These are phyloP conservation scores for Anastrepha ludens DNA, from an alignment of 1,140 invertebrate species.

Conservation along the genomic window DNA sequence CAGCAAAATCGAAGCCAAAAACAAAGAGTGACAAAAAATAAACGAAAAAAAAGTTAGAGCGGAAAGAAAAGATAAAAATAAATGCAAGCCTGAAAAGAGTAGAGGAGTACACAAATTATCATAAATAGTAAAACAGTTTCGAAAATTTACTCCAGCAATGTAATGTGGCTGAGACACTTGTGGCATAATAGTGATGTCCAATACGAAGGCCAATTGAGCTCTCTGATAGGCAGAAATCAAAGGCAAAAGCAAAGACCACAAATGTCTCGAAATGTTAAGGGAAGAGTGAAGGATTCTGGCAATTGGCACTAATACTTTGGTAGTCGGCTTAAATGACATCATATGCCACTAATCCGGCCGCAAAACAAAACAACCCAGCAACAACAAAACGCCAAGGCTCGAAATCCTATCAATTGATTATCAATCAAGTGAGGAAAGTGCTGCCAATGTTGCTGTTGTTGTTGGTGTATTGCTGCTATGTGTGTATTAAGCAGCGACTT, in stretches of 20 bases:
- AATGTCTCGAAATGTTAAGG: background rate
- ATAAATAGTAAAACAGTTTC: background rate
- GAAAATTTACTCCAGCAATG: background rate
- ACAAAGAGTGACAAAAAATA: background rate
- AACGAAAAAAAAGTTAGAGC: background rate
- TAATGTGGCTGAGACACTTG: constrained; percentile 31
- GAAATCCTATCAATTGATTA: constrained; percentile 73
- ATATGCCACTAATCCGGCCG: constrained; percentile 70
- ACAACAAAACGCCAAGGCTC: constrained; percentile 32
- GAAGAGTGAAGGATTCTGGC: background rate
- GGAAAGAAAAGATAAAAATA: background rate
- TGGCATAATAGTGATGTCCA: background rate
- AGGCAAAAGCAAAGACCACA: background rate
- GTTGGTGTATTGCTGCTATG: background rate
- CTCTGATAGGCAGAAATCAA: background rate
- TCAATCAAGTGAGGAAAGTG: constrained; percentile 66
- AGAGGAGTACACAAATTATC: background rate
- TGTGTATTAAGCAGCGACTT: background rate
- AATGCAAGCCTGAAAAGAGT: background rate
- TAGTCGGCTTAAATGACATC: constrained; percentile 68
- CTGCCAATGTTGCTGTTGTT: constrained; percentile 2
- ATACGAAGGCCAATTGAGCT: background rate
- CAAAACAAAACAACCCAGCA: constrained; percentile 61
- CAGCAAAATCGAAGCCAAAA: background rate
- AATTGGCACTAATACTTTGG: background rate